Percentiles rank a stretch among this genome's conserved stretches.
Evolutionary conservation across 2,797 vertebrate species (phyloP).

Genomic region (Amniataba percoides): DNA sequence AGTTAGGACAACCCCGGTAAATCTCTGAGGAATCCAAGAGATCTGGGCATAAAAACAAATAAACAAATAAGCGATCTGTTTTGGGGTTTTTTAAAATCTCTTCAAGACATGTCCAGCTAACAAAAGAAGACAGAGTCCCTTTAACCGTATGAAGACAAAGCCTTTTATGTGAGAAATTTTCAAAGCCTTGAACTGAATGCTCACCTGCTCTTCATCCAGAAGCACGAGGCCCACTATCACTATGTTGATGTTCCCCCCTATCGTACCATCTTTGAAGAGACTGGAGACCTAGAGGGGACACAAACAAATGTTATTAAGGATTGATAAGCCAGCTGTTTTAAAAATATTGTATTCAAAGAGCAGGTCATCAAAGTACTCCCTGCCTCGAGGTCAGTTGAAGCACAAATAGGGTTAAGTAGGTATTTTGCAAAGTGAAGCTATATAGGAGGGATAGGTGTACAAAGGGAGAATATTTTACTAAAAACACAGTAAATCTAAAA

Average conservation of each 20-base stretch:
- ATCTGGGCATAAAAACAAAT: slow-evolving; percentile 36
- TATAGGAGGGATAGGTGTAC: background rate
- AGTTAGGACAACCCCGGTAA: slow-evolving; percentile 44
- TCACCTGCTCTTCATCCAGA: slow-evolving; percentile 93
- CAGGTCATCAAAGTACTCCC: background rate
- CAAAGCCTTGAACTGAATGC: background rate
- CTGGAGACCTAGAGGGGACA: slow-evolving; percentile 89
- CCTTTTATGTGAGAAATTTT: background rate
- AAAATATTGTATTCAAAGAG: no score
- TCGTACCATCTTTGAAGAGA: slow-evolving; percentile 93
- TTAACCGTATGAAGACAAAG: background rate
- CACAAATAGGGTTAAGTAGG: background rate
- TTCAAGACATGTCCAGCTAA: background rate
- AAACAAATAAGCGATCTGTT: slow-evolving; percentile 35
- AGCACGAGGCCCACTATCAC: slow-evolving; percentile 92
- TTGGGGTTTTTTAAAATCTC: background rate
- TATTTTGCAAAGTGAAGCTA: no score
- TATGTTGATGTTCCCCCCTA: slow-evolving; percentile 93
- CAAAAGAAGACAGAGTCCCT: background rate
- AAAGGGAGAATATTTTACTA: background rate
- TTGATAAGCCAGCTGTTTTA: background rate
- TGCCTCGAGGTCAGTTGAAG: background rate
- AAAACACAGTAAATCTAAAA: background rate
- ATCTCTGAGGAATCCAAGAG: slow-evolving; percentile 32
- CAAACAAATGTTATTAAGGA: slow-evolving; percentile 3